Evolutionary conservation across 2,888 invertebrate genomes (phyloP).

Genomic region (Siphlonurus alternatus): DNA sequence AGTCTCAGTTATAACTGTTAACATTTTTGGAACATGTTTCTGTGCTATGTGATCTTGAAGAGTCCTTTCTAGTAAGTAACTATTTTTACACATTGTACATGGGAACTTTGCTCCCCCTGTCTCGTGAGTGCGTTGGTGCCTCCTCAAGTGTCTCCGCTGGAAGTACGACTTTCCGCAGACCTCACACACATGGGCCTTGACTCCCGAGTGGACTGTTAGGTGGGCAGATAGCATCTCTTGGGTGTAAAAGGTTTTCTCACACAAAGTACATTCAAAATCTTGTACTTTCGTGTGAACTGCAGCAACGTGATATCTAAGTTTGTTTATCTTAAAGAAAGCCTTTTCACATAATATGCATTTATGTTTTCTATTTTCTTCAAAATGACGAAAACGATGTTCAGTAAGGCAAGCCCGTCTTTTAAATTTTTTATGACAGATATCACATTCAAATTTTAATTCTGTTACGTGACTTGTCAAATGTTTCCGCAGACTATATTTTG

Average conservation of each 20-base stretch:
- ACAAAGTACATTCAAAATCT: not conserved
- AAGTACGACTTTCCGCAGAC: not conserved
- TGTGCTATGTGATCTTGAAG: too few relatives aligned
- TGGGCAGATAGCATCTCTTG: not conserved
- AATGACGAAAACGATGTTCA: not conserved
- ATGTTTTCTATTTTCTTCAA: not conserved
- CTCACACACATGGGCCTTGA: not conserved
- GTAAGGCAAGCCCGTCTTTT: not conserved
- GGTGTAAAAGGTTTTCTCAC: not conserved
- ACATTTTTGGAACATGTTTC: too few relatives aligned
- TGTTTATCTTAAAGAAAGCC: too few relatives aligned
- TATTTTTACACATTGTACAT: too few relatives aligned
- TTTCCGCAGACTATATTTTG: not conserved
- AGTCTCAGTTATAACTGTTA: too few relatives aligned
- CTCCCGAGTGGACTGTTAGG: not conserved
- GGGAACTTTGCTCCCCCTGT: too few relatives aligned
- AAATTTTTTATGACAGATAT: not conserved
- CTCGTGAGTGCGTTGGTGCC: too few relatives aligned
- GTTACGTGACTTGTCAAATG: not conserved
- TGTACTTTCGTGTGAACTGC: not conserved
- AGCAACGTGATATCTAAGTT: too few relatives aligned
- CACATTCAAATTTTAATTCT: not conserved
- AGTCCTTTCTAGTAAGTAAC: too few relatives aligned
- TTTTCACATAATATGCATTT: not conserved
- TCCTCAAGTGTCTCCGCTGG: not conserved